phyloP scores from a whole-genome alignment of 2,888 invertebrate genomes.

The Cheilosia variabilis region DNA sequence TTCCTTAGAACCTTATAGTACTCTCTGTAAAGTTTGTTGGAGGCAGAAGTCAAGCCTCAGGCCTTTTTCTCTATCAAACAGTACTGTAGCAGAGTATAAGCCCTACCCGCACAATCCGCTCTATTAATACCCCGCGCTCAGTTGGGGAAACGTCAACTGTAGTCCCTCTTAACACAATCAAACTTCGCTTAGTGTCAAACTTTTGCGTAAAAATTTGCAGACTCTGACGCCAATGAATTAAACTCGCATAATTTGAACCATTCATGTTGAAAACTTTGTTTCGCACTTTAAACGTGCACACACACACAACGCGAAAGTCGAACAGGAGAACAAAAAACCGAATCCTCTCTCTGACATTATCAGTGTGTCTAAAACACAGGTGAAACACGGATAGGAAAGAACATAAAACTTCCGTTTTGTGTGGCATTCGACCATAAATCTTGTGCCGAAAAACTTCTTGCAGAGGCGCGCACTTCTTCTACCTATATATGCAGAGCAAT shows the following conservation, averaged over 20 bases:
- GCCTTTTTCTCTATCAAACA: too few species aligned
- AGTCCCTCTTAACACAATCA: constrained; percentile 31
- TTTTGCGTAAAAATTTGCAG: constrained; percentile 15
- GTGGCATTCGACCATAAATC: constrained; percentile 74
- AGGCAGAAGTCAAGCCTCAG: too few species aligned
- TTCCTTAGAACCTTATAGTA: too few species aligned
- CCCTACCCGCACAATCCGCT: neutral
- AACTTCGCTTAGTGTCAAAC: constrained; percentile 27
- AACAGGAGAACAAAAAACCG: constrained; percentile 7
- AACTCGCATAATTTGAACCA: constrained; percentile 65
- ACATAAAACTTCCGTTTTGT: constrained; percentile 76
- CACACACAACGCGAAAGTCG: neutral
- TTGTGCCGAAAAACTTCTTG: constrained; percentile 63
- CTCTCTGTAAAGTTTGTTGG: too few species aligned
- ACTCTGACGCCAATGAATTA: constrained; percentile 59
- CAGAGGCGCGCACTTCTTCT: constrained; percentile 35
- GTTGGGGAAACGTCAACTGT: constrained; percentile 13
- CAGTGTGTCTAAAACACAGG: constrained; percentile 73
- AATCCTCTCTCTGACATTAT: constrained; percentile 69
- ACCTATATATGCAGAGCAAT: neutral
- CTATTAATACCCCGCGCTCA: neutral
- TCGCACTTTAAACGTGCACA: constrained; percentile 51
- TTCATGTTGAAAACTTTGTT: constrained; percentile 63
- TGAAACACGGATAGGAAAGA: constrained; percentile 74
- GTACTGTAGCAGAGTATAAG: too few species aligned